Evolutionary conservation across 2,888 invertebrate species (phyloP).

Genomic region (Mycogona germanica): DNA sequence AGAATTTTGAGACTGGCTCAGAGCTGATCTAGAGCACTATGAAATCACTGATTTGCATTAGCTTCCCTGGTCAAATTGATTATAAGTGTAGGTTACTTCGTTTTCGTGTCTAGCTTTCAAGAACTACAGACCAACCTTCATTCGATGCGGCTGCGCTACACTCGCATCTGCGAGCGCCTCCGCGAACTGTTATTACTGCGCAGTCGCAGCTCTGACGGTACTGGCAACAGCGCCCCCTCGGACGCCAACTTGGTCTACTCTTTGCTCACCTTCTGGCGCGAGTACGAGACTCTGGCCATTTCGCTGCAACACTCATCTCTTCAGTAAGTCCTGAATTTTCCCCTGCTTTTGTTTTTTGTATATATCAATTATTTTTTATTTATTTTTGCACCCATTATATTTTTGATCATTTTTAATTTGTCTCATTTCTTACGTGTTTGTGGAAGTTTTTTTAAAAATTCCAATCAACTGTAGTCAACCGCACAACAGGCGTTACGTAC

Average conservation of each 20-base stretch:
- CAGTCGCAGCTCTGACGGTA: slow-evolving; percentile 3
- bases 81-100: too few species aligned
- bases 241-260: slow-evolving; percentile 10
- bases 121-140: slow-evolving; percentile 11
- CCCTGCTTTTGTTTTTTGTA: not conserved
- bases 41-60: too few species aligned
- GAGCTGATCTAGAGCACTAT: too few species aligned
- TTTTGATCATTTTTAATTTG: not conserved
- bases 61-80: too few species aligned
- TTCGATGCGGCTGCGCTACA: slow-evolving; percentile 11
- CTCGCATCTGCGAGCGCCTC: slow-evolving; percentile 10
- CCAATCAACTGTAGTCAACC: too few species aligned
- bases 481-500: too few species aligned
- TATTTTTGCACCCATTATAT: not conserved
- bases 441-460: too few species aligned
- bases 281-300: slow-evolving; percentile 10
- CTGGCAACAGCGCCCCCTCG: not conserved
- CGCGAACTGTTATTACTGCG: slow-evolving; percentile 4
- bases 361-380: not conserved
- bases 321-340: slow-evolving; percentile 7
- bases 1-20: too few species aligned
- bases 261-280: slow-evolving; percentile 12
- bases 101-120: slow-evolving; percentile 8
- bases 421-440: not conserved
- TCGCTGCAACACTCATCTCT: slow-evolving; percentile 10